These are phyloP conservation scores for Hydrotaea diabolus DNA, from an alignment of 2,888 invertebrate species.

Conservation along the genomic window DNA sequence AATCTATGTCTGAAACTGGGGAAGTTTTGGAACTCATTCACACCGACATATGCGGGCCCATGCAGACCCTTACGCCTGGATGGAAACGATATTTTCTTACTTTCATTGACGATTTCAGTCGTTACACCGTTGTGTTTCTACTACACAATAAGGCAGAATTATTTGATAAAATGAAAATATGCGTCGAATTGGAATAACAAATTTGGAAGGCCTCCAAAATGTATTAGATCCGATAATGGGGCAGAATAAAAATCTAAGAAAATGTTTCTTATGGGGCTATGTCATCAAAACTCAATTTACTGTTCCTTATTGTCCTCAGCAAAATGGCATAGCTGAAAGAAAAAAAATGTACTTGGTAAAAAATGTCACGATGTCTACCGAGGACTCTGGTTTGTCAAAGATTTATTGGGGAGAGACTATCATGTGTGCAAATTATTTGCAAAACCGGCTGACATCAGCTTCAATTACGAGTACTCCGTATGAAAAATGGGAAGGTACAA, in stretches of 20 bases:
- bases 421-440: slow-evolving; percentile 47
- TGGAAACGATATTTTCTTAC: slow-evolving; percentile 22
- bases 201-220: too few species aligned
- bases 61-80: too few species aligned
- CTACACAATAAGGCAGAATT: slow-evolving; percentile 30
- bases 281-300: slow-evolving; percentile 29
- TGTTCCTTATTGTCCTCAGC: slow-evolving; percentile 69
- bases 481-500: slow-evolving; percentile 54
- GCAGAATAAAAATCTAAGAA: slow-evolving; percentile 69
- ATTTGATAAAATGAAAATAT: slow-evolving; percentile 21
- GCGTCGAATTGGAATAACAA: slow-evolving; percentile 4
- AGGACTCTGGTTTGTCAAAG: slow-evolving; percentile 69
- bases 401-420: slow-evolving; percentile 61
- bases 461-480: slow-evolving; percentile 40
- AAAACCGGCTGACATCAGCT: too few species aligned
- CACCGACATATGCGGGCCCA: too few species aligned
- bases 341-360: slow-evolving; percentile 65
- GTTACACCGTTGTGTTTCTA: slow-evolving; percentile 66
- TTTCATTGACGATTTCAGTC: slow-evolving; percentile 73
- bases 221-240: slow-evolving; percentile 57
- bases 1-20: not conserved
- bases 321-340: too few species aligned
- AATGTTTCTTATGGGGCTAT: slow-evolving; percentile 36
- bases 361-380: slow-evolving; percentile 71
- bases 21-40: too few species aligned